phyloP scores from a whole-genome alignment of 2,113 vertebrate species.

The Nesogale talazaci region DNA sequence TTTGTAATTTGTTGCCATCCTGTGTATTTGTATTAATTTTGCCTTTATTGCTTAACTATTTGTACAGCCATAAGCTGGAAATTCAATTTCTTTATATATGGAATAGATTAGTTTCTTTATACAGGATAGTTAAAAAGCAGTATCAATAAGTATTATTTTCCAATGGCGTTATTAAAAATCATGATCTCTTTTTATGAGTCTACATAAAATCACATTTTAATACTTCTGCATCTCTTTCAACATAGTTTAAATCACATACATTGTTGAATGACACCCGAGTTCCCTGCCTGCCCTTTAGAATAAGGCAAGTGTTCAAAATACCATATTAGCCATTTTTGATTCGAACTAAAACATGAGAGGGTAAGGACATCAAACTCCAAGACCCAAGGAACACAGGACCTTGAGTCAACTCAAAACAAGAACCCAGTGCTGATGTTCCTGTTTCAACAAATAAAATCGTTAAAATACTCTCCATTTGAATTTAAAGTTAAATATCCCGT shows the following conservation, averaged over 20 bases:
- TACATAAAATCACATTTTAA: background rate
- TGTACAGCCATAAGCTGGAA: background rate
- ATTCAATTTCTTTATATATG: background rate
- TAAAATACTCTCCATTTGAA: slow-evolving; percentile 21
- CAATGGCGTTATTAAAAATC: background rate
- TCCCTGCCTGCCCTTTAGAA: background rate
- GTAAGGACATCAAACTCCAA: background rate
- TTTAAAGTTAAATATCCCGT: slow-evolving; percentile 14
- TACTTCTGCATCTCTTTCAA: background rate
- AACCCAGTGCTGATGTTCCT: too few species aligned
- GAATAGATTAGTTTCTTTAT: background rate
- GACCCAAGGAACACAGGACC: background rate
- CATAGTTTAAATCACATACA: background rate
- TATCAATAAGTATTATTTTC: background rate
- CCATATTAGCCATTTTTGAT: background rate
- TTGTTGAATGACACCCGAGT: background rate
- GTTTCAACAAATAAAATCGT: background rate
- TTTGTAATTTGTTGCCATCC: background rate
- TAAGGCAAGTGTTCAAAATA: background rate
- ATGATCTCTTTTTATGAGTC: background rate
- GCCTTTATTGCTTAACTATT: background rate
- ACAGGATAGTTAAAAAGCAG: background rate
- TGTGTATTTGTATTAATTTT: background rate
- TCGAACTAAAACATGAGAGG: background rate
- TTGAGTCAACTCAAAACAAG: background rate